Percentiles rank a stretch among this genome's conserved stretches.
Conservation (phyloP, 2,113 vertebrate species). For the Bambusicola thoracicus region DNA sequence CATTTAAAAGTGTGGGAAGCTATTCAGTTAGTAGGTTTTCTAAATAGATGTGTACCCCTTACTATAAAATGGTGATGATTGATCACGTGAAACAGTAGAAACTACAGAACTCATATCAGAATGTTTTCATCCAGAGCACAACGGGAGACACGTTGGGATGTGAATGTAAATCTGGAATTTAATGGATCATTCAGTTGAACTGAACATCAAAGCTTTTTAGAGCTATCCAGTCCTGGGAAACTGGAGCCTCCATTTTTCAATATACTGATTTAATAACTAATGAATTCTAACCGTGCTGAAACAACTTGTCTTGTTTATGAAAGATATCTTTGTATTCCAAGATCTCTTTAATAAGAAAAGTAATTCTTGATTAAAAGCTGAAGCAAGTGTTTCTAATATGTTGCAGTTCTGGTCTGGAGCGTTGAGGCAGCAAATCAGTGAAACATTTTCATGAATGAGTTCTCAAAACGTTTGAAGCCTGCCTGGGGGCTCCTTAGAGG, state of each 20-base stretch:
- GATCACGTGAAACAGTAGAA: not conserved
- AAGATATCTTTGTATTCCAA: slow-evolving; percentile 31
- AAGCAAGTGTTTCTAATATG: not conserved
- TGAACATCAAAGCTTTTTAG: not conserved
- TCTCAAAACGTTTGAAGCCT: not conserved
- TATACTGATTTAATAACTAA: not conserved
- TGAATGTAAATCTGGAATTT: not conserved
- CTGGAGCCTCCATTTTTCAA: slow-evolving; percentile 3
- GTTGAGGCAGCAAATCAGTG: not conserved
- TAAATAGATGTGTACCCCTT: not conserved
- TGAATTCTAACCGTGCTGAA: slow-evolving; percentile 2
- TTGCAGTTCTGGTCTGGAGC: not conserved
- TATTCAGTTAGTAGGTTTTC: not conserved
- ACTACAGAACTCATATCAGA: not conserved
- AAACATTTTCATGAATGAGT: not conserved
- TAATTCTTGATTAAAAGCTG: slow-evolving; percentile 44
- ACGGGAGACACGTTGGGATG: not conserved
- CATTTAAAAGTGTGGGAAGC: not conserved
- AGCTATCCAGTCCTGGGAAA: not conserved
- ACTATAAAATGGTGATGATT: not conserved
- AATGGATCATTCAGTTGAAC: not conserved
- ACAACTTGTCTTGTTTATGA: slow-evolving; percentile 26
- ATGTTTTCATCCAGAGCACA: not conserved
- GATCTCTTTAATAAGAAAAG: slow-evolving; percentile 43
- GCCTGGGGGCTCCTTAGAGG: not conserved